Evolutionary conservation across 2,113 vertebrate species (phyloP).

Genomic region (Phycodurus eques): DNA sequence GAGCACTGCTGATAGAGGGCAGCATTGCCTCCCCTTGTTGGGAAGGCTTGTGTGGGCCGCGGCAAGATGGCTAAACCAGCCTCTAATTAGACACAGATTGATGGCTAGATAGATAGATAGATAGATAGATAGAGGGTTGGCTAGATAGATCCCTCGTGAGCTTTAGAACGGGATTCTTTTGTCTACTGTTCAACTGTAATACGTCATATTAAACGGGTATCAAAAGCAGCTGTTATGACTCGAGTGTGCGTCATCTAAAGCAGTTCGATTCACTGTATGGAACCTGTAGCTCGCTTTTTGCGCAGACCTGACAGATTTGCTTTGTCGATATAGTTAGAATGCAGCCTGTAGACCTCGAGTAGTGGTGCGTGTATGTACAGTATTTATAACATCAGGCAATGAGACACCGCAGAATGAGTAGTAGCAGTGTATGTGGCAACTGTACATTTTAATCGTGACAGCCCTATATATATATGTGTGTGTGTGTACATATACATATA

Average conservation of each 20-base stretch:
- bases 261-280: not conserved
- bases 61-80: not conserved
- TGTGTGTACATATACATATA: too few species aligned
- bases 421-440: not conserved
- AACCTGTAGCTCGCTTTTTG: not conserved
- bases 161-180: not conserved
- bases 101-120: not conserved
- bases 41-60: not conserved
- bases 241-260: not conserved
- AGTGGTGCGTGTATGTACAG: too few species aligned
- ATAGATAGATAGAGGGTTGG: not conserved
- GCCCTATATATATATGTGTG: too few species aligned
- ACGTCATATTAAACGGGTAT: not conserved
- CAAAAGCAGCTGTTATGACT: not conserved
- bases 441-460: not conserved
- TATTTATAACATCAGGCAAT: not conserved
- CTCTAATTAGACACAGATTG: not conserved
- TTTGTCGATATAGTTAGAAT: not conserved
- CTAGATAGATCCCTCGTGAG: not conserved
- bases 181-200: not conserved
- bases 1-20: constrained; percentile 64
- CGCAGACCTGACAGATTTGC: not conserved
- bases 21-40: constrained; percentile 53
- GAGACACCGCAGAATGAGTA: not conserved
- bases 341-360: not conserved